A percentile compares a stretch with the other conserved stretches of the same genome.
Conservation (phyloP, 2,888 invertebrate species). For the Amiota mariae region DNA sequence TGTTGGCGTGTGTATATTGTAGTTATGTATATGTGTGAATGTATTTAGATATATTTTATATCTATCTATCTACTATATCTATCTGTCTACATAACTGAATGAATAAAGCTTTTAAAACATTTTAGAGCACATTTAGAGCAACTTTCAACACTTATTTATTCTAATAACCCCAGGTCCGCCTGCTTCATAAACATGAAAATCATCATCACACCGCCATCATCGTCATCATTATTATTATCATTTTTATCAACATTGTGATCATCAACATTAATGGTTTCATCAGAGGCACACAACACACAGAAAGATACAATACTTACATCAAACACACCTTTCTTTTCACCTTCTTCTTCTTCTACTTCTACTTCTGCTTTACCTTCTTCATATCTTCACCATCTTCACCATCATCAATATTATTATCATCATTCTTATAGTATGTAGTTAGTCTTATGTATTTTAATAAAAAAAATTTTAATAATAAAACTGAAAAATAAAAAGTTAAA, state of each 20-base stretch:
- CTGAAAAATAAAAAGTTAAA: background rate
- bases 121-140: conserved; percentile 19
- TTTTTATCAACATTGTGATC: conserved; percentile 2
- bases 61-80: too few species aligned
- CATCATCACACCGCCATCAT: background rate
- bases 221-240: conserved; percentile 6
- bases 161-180: background rate
- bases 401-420: too few species aligned
- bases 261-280: conserved; percentile 4
- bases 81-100: too few species aligned
- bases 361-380: background rate
- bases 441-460: too few species aligned
- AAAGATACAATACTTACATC: background rate
- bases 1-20: conserved; percentile 9
- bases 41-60: too few species aligned
- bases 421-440: too few species aligned
- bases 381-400: too few species aligned
- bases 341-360: background rate
- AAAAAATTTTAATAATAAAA: background rate
- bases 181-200: background rate
- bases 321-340: background rate
- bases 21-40: too few species aligned
- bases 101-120: background rate
- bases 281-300: conserved; percentile 1
- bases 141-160: conserved; percentile 21